These are phyloP conservation scores for Eulemur coronatus DNA, from an alignment of 2,797 vertebrate genomes.

Conservation along the genomic window DNA sequence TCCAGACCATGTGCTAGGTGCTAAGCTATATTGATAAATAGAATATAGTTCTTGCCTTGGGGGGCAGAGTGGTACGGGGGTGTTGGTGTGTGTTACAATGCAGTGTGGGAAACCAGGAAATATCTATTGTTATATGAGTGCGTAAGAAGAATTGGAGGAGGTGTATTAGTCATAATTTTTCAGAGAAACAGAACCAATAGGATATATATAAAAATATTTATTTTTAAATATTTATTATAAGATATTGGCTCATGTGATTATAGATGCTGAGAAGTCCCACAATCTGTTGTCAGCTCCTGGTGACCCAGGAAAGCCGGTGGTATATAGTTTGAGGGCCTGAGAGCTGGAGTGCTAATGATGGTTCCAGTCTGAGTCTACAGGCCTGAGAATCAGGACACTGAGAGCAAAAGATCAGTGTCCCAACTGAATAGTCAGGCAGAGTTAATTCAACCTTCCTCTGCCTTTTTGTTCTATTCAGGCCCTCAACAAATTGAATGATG, in stretches of 20 bases:
- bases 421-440: neutral
- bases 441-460: neutral
- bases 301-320: neutral
- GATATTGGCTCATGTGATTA: neutral
- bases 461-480: neutral
- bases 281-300: neutral
- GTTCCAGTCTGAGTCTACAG: neutral
- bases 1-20: neutral
- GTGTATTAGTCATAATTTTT: neutral
- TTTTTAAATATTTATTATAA: neutral
- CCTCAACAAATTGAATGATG: neutral
- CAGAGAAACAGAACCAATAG: neutral
- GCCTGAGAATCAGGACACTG: neutral
- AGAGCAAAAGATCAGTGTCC: neutral
- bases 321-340: neutral
- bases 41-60: neutral
- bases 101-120: too few species aligned
- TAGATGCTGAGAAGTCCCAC: neutral
- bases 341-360: too few species aligned
- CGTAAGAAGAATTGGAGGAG: neutral
- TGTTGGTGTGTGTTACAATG: too few species aligned
- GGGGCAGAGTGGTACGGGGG: too few species aligned
- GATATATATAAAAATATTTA: neutral
- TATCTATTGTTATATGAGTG: neutral
- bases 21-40: neutral